Base-by-base conservation (phyloP, 2,113 vertebrate species). In the Archilochus colubris region DNA sequence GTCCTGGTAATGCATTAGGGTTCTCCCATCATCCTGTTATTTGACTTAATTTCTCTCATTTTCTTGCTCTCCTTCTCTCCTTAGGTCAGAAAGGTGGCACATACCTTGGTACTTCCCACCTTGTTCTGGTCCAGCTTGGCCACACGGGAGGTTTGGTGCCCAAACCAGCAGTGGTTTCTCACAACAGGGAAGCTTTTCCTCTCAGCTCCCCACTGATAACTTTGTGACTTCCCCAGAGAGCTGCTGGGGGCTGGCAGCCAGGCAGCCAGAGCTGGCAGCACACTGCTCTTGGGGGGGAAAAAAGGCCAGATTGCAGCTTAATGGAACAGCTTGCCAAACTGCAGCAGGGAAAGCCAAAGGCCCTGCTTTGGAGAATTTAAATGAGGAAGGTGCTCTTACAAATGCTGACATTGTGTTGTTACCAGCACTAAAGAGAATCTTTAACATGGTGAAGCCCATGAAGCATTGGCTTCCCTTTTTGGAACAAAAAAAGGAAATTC, bases 401-500 rank as follows among this genome's bases (percentile, higher is more conserved):
- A 87, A 68, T 44, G 91, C 94, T 95, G 95, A 96, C 40, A 9
- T 6, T 3, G 76, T 75, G 53, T 24, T 69, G 67, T 46, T 85
- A 20, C 30, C 0, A 5, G 20, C 2, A n/a, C 79, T 88, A 40
- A 28, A 90, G 88, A 73, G 82, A 88, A 73, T 82, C 83, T 90
- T 83, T 64, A 63, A 38, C 50, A 23, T 72, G 53, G 86, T 93
- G 25, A 80, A 90, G 48, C 40, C 40, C 68, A 53, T 48, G 70
- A 82, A 72, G 89, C 51, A 27, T 44, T 31, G 33, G n/a, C 94
- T 97, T 95, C 86, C 77, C 70, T 74, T 86, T 94, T 43, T 87
- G 89, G 81, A 91, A 82, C 86, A 81, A 81, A 93, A 92, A 93
- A 82, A 92, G 92, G 95, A 97, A 95, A 92, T 96, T 64, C 88